These are phyloP conservation scores for Lerista edwardsae DNA, from an alignment of 2,797 vertebrate species.

Conservation along the genomic window DNA sequence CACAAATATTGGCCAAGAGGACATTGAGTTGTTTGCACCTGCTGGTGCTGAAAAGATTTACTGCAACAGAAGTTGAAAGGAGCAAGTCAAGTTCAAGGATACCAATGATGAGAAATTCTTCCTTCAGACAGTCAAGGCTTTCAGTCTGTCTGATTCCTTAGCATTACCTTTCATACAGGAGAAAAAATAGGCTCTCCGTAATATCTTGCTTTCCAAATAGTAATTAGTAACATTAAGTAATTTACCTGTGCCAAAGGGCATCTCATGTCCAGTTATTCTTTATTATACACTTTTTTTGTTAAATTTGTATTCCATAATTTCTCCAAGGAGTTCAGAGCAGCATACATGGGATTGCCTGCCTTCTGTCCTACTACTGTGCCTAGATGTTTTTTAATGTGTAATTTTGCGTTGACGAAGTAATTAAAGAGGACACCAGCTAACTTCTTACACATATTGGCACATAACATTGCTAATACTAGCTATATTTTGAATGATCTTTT, in stretches of 20 bases:
- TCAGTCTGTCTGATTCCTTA: conserved; percentile 11
- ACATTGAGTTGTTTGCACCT: conserved; percentile 72
- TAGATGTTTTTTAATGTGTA: not conserved
- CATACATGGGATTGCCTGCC: not conserved
- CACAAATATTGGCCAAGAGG: conserved; percentile 60
- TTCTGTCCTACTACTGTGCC: not conserved
- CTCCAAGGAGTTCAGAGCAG: not conserved
- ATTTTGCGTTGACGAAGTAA: not conserved
- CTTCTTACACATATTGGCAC: conserved; percentile 45
- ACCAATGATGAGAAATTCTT: conserved; percentile 87
- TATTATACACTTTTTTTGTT: not conserved
- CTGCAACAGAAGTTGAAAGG: conserved; percentile 62
- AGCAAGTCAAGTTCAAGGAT: conserved; percentile 86
- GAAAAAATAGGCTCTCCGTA: conserved; percentile 37
- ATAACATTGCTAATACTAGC: conserved; percentile 32
- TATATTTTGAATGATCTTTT: conserved; percentile 57
- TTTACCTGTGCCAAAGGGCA: conserved; percentile 27
- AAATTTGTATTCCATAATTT: not conserved
- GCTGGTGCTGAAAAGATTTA: conserved; percentile 84
- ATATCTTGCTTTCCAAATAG: conserved; percentile 31
- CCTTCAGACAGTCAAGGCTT: conserved; percentile 80
- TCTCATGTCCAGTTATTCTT: conserved; percentile 4
- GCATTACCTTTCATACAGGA: conserved; percentile 33
- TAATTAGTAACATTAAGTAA: conserved; percentile 29
- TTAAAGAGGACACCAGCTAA: conserved; percentile 34